phyloP scores from a whole-genome alignment of 2,113 vertebrate genomes.

The Antechinus flavipes region DNA sequence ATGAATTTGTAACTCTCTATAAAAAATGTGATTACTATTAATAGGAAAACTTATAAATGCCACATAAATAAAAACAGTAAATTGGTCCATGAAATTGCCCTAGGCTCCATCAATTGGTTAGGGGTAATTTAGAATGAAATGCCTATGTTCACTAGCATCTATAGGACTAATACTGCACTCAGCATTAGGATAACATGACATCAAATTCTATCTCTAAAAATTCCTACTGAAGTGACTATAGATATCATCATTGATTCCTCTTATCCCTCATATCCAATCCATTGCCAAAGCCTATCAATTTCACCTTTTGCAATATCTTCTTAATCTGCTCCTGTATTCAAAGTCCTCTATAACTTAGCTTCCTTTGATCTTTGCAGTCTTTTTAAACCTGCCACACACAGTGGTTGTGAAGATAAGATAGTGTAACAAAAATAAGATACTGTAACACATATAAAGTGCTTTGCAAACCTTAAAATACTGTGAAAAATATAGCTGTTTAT shows the following conservation, averaged over 20 bases:
- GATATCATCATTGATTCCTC: background rate
- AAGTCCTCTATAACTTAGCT: no score
- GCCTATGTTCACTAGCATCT: background rate
- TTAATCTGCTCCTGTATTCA: background rate
- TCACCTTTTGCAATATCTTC: background rate
- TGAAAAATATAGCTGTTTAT: no score
- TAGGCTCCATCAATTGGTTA: rapidly evolving
- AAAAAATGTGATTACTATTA: background rate
- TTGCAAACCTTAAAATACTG: no score
- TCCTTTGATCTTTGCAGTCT: background rate
- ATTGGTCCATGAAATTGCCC: background rate
- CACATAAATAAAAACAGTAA: background rate
- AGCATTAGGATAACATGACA: background rate
- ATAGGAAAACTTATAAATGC: background rate
- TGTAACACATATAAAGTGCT: no score
- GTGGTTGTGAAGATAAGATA: no score
- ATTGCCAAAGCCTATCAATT: background rate
- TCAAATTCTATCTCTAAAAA: background rate
- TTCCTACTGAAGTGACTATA: background rate
- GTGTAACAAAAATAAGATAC: no score
- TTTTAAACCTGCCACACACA: no score
- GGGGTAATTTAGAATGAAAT: background rate
- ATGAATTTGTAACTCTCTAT: background rate
- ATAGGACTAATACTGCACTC: background rate
- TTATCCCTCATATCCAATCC: background rate